phyloP scores from a whole-genome alignment of 2,888 invertebrate genomes.

The Thelaira solivaga region DNA sequence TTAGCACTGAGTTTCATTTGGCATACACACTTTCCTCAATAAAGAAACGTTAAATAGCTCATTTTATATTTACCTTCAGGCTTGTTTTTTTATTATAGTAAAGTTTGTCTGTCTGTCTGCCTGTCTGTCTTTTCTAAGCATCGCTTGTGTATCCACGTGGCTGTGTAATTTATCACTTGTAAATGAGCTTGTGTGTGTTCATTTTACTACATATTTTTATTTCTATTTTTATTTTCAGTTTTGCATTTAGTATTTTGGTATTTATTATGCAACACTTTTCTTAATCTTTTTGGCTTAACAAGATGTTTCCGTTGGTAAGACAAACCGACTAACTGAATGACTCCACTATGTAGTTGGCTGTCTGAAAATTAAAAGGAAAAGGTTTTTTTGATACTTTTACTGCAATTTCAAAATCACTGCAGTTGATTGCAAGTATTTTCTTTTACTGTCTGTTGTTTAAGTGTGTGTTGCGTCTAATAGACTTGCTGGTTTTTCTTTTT shows the following conservation, averaged over 20 bases:
- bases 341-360: constrained; percentile 21
- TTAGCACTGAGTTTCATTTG: constrained; percentile 5
- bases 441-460: constrained; percentile 30
- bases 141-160: background rate
- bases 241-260: background rate
- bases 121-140: too few species aligned
- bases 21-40: constrained; percentile 9
- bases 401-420: constrained; percentile 58
- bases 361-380: constrained; percentile 12
- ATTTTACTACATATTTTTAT: background rate
- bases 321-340: constrained; percentile 6
- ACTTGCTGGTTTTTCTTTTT: background rate
- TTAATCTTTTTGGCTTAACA: constrained; percentile 53
- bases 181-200: constrained; percentile 44
- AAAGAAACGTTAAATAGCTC: constrained; percentile 49
- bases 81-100: background rate
- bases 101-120: background rate
- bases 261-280: constrained; percentile 15
- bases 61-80: constrained; percentile 11
- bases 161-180: constrained; percentile 49
- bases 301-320: constrained; percentile 43
- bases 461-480: constrained; percentile 40
- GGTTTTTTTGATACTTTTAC: constrained; percentile 38
- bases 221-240: background rate
- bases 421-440: constrained; percentile 59